phyloP scores from a whole-genome alignment of 1,140 invertebrate species.

The Ditylenchus dipsaci region DNA sequence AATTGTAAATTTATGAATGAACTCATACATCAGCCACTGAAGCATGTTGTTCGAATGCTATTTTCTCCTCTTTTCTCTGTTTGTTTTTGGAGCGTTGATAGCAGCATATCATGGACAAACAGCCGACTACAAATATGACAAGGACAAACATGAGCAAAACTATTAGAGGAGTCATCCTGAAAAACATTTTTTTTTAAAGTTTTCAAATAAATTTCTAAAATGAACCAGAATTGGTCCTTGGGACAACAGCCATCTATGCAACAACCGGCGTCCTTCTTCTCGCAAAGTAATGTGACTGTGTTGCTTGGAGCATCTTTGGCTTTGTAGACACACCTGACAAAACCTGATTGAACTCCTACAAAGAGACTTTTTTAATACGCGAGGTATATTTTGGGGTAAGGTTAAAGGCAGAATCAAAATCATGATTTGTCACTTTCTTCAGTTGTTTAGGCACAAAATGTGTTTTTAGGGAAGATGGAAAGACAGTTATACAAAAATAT shows the following conservation, averaged over 20 bases:
- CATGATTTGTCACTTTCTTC: too few species aligned
- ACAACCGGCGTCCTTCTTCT: conserved; percentile 49
- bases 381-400: background rate
- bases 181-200: conserved; percentile 5
- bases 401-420: too few species aligned
- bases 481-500: too few species aligned
- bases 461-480: too few species aligned
- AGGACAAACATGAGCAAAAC: conserved; percentile 54
- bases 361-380: background rate
- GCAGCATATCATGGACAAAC: conserved; percentile 49
- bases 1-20: too few species aligned
- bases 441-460: too few species aligned
- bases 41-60: conserved; percentile 31
- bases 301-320: conserved; percentile 47
- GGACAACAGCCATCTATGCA: conserved; percentile 55
- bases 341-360: conserved; percentile 53
- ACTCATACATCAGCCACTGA: too few species aligned
- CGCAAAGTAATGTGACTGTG: conserved; percentile 56
- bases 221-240: conserved; percentile 57
- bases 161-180: conserved; percentile 54
- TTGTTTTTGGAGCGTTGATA: conserved; percentile 52
- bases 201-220: background rate
- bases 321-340: conserved; percentile 53
- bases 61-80: conserved; percentile 50
- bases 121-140: conserved; percentile 49